phyloP scores from a whole-genome alignment of 1,140 invertebrate genomes.

The Hyphantria cunea region DNA sequence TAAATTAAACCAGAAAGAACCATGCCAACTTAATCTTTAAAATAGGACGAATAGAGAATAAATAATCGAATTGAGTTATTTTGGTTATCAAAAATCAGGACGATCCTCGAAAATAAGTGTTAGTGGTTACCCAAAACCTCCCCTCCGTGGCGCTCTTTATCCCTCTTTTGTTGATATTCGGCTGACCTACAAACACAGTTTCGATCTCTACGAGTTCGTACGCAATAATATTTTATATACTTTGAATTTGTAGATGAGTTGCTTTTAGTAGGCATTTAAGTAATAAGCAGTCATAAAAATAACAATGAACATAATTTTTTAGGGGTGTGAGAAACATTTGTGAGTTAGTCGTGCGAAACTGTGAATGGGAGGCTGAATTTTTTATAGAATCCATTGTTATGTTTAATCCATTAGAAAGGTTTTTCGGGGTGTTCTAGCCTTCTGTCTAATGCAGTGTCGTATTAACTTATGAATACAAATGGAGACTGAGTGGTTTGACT shows the following conservation, averaged over 20 bases:
- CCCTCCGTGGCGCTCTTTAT: slow-evolving; percentile 13
- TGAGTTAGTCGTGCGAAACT: neutral
- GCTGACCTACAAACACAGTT: slow-evolving; percentile 73
- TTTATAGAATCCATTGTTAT: neutral
- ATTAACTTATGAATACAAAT: neutral
- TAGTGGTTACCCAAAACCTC: slow-evolving; percentile 31
- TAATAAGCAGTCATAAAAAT: slow-evolving; percentile 25
- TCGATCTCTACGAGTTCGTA: slow-evolving; percentile 28
- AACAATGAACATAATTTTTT: slow-evolving; percentile 28
- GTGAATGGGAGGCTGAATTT: slow-evolving; percentile 7
- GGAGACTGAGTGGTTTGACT: neutral
- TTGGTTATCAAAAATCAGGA: neutral
- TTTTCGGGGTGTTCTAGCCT: neutral
- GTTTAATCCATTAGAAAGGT: neutral
- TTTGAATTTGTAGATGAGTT: slow-evolving; percentile 26
- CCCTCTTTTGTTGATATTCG: slow-evolving; percentile 57
- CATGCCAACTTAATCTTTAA: no score
- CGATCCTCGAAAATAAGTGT: slow-evolving; percentile 4
- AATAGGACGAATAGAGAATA: no score
- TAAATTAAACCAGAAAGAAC: no score
- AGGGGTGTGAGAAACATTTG: slow-evolving; percentile 22
- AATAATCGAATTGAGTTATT: slow-evolving; percentile 1
- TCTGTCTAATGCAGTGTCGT: neutral
- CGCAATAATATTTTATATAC: slow-evolving; percentile 32
- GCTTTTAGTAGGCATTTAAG: slow-evolving; percentile 22